Evolutionary conservation across 23 tunicate genomes (phyloP).

Genomic region (Ascidia mentula): DNA sequence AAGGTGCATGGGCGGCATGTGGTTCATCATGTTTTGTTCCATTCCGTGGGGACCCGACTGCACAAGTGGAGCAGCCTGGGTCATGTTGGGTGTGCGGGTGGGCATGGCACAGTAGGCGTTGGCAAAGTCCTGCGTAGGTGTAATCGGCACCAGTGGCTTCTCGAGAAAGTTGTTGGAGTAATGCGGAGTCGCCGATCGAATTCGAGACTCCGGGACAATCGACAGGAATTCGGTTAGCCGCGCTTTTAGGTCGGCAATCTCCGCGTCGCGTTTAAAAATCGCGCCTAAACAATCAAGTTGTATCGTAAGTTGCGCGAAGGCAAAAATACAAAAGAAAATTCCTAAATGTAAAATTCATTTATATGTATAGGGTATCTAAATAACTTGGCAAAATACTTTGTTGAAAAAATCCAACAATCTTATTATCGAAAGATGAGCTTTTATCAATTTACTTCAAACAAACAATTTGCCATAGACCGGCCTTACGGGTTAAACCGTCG

Average conservation of each 20-base stretch:
- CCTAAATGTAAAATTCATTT: too few species aligned
- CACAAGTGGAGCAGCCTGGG: slow-evolving; percentile 17
- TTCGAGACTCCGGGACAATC: slow-evolving; percentile 64
- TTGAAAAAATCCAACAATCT: too few species aligned
- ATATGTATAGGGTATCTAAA: too few species aligned
- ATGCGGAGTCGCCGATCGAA: slow-evolving; percentile 74
- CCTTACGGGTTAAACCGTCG: too few species aligned
- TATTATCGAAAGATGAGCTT: too few species aligned
- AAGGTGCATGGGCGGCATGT: slow-evolving; percentile 38
- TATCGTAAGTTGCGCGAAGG: too few species aligned
- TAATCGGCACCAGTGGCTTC: slow-evolving; percentile 26
- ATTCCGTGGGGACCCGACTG: slow-evolving; percentile 32
- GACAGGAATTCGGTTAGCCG: slow-evolving; percentile 70
- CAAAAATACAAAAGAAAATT: too few species aligned
- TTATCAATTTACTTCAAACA: too few species aligned
- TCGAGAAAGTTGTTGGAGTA: slow-evolving; percentile 78
- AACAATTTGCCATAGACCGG: too few species aligned
- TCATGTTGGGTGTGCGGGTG: slow-evolving; percentile 19
- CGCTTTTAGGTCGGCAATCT: slow-evolving; percentile 58
- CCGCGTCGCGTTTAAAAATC: slow-evolving; percentile 54
- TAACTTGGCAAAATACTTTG: too few species aligned
- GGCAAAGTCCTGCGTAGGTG: slow-evolving; percentile 35
- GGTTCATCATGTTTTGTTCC: slow-evolving; percentile 37
- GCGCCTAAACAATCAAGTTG: slow-evolving; percentile 45
- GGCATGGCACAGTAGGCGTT: slow-evolving; percentile 23